These are phyloP conservation scores for Cryptocephalus primarius DNA, from an alignment of 2,888 invertebrate genomes.

Conservation along the genomic window DNA sequence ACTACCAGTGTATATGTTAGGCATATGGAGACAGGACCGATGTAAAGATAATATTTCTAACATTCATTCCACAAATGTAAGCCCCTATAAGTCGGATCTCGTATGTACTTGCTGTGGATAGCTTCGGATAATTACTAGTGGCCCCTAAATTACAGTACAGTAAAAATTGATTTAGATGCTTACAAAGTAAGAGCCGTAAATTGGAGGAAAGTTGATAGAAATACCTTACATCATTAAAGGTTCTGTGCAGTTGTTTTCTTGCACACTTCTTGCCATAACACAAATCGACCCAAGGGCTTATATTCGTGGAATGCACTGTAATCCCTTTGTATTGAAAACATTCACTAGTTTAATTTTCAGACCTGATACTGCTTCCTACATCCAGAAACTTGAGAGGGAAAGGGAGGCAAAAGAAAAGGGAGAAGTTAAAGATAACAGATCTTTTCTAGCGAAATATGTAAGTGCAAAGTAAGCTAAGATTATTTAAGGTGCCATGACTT, in stretches of 20 bases:
- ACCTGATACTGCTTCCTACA: constrained; percentile 91
- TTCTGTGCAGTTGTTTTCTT: too few species aligned
- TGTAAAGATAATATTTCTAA: constrained; percentile 38
- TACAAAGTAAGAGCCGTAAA: too few species aligned
- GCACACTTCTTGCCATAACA: too few species aligned
- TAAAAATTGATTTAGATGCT: too few species aligned
- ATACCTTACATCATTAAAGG: too few species aligned
- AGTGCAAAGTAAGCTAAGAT: constrained; percentile 35
- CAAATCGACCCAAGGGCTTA: too few species aligned
- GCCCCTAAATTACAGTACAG: too few species aligned
- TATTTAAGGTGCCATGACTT: constrained; percentile 1
- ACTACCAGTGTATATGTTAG: constrained; percentile 70
- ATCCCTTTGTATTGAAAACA: neutral
- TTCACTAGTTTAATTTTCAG: constrained; percentile 36
- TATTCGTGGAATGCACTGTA: too few species aligned
- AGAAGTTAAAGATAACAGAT: constrained; percentile 86
- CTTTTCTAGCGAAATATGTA: constrained; percentile 97
- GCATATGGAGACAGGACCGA: constrained; percentile 72
- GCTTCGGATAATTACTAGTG: too few species aligned
- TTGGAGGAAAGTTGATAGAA: too few species aligned
- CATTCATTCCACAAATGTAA: constrained; percentile 2
- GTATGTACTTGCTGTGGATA: too few species aligned
- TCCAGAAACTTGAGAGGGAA: constrained; percentile 88
- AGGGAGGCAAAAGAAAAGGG: constrained; percentile 80
- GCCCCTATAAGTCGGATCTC: neutral